Base-by-base conservation (phyloP, 2,113 vertebrate species). In the Ellobius talpinus region DNA sequence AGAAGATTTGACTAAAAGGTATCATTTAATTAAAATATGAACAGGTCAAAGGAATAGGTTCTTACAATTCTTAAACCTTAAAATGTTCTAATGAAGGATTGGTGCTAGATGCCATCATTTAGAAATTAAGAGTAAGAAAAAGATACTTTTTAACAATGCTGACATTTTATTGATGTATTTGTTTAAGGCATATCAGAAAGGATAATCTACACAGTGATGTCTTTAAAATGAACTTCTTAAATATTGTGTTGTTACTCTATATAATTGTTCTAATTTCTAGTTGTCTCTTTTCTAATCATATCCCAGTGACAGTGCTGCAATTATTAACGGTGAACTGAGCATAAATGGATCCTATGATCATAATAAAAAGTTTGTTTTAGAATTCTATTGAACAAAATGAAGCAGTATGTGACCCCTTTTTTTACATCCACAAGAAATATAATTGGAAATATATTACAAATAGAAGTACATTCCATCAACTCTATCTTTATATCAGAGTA, bases 341-440 rank as follows among this genome's bases (percentile, higher is more conserved):
- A 29, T 87, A 55, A 97, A 94, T 95, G 78, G 42, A 12, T 74
- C 29, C 14, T 96, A n/a, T 81, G 58, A 63, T 90, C 87, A 11
- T 91, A 97, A 96, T 96, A 79, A 98, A 97, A 96, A 33, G 9
- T 92, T 96, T 96, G 47, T 36, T 85, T 42, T 94, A 90, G 81
- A 95, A 87, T 93, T 29, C 36, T 97, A 93, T 87, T 94, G 55
- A 97, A 81, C 87, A 13, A 91, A 87, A 91, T 88, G 61, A 98
- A 96, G 36, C 94, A 61, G 63, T 14, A n/a, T 42, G 4, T 66
- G 90, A 14, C 0, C 14, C 42, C n/a, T 96, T 92, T 96, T 76
- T 94, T 97, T 93, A 36, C 73, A 73, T 97, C 94, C 16, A 94
- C 93, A 97, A 65, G 58, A 94, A 42, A 66, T 65, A 36, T 92